These are phyloP conservation scores for Oryzias javanicus DNA, from an alignment of 2,113 vertebrate genomes.

Conservation along the genomic window DNA sequence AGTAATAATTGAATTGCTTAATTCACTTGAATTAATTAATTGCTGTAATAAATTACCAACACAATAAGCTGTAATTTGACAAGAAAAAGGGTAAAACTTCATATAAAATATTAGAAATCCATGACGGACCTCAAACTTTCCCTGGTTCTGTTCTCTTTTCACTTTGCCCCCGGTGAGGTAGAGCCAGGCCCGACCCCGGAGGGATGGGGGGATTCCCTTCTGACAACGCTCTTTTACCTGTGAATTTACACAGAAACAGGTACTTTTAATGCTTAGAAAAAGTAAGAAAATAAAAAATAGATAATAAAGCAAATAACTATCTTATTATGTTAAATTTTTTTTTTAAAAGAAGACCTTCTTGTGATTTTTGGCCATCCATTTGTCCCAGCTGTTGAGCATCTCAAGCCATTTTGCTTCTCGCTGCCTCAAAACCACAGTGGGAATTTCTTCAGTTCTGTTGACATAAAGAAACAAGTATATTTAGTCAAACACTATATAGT, in stretches of 20 bases:
- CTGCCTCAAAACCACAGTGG: slow-evolving; percentile 87
- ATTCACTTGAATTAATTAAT: no score
- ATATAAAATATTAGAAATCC: not conserved
- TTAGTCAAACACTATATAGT: not conserved
- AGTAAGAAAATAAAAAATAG: no score
- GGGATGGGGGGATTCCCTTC: slow-evolving; percentile 95
- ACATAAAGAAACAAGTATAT: slow-evolving; percentile 3
- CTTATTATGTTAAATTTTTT: no score
- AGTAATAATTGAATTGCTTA: no score
- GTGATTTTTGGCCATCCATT: slow-evolving; percentile 98
- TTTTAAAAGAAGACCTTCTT: slow-evolving; percentile 83
- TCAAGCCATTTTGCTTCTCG: slow-evolving; percentile 96
- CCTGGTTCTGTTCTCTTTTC: slow-evolving; percentile 86
- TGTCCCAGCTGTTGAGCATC: slow-evolving; percentile 98
- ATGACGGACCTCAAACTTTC: slow-evolving; percentile 83
- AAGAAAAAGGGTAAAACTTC: not conserved
- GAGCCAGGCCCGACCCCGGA: slow-evolving; percentile 95
- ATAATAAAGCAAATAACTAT: no score
- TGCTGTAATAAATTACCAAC: no score
- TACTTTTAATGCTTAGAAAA: not conserved
- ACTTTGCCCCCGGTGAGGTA: slow-evolving; percentile 94
- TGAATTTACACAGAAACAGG: slow-evolving; percentile 23
- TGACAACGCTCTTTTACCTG: slow-evolving; percentile 95
- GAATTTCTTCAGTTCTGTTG: slow-evolving; percentile 80
- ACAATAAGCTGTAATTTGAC: no score